Evolutionary conservation across 1,140 invertebrate genomes (phyloP).

Genomic region (Heliconius congener): DNA sequence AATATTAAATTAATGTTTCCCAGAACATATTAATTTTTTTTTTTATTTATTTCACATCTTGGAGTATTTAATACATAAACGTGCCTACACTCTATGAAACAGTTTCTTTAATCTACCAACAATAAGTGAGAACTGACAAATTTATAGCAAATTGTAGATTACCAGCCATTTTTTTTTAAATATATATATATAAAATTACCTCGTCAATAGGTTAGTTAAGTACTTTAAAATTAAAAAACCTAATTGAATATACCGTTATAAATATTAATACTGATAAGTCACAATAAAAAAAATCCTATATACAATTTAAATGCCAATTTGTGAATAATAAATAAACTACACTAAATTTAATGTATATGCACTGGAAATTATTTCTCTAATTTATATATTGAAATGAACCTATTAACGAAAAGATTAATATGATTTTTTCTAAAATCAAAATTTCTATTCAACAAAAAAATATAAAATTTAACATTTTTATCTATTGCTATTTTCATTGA

Average conservation of each 20-base stretch:
- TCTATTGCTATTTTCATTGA: background rate
- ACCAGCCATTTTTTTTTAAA: background rate
- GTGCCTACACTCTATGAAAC: background rate
- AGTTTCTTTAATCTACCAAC: constrained; percentile 26
- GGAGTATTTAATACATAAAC: constrained; percentile 9
- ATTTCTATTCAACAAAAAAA: background rate
- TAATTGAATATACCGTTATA: constrained; percentile 2
- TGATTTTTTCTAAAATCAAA: background rate
- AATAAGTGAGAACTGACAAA: constrained; percentile 43
- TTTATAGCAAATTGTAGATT: constrained; percentile 3
- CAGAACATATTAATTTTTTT: background rate
- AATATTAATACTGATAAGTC: constrained; percentile 39
- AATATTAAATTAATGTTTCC: background rate
- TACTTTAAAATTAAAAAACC: background rate
- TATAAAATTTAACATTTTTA: background rate
- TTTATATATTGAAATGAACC: background rate
- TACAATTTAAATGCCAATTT: constrained; percentile 34
- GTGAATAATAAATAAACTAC: constrained; percentile 3
- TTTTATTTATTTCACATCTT: background rate
- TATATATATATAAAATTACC: background rate
- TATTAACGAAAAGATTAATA: background rate
- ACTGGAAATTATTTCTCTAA: background rate
- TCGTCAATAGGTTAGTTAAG: constrained; percentile 6
- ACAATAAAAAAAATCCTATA: constrained; percentile 19
- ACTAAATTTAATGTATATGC: background rate